Evolutionary conservation across 1,140 invertebrate species (phyloP), one percentile per base, ranked within the genome.

Genomic region (Psilanteris sp.): DNA sequence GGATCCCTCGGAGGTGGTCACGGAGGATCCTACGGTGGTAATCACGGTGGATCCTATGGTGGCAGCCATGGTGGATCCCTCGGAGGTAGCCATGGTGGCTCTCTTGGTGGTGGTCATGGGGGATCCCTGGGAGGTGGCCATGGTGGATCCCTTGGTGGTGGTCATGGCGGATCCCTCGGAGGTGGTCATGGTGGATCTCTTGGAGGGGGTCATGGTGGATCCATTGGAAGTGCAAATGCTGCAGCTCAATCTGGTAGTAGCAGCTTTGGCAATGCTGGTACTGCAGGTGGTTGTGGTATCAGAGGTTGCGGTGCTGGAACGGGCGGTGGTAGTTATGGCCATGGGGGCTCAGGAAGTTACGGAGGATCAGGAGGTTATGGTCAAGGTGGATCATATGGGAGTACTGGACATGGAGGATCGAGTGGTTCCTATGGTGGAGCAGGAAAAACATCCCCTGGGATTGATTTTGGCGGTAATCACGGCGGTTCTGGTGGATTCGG

Each of bases 391-490:
- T 13, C 20, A 3, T 43, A 24, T 13, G 18, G 29, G 8, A 18
- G 27, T 54, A 3, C 18, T 46, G 68, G 50, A 15, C 34, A 27
- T 10, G 44, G 39, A 10, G 22, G 39, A 15, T 5, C 27, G 2
- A 10, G 27, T 29, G 18, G 18, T 3, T 26, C 24, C 13, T n/a
- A 15, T 8, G 77, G 79, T n/a, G 46, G 46, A 22, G 16, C 16
- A 5, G 27, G 27, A 10, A 29, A 29, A 29, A 5, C 7, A 26
- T 5, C 24, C 1, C 24, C 4, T 2, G 27, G 27, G 9, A 29
- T n/a, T 29, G 1, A 1, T 29, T 10, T 29, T 29, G 27, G 27
- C 9, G 1, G n/a, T 9, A 7, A 9, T 29, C 24, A 26, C 8
- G 8, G 24, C 24, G 8, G 24, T 26, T 10, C 27, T 29, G 27